These are phyloP conservation scores for Ptychoptera albimana DNA, from an alignment of 2,888 invertebrate genomes.

Conservation along the genomic window DNA sequence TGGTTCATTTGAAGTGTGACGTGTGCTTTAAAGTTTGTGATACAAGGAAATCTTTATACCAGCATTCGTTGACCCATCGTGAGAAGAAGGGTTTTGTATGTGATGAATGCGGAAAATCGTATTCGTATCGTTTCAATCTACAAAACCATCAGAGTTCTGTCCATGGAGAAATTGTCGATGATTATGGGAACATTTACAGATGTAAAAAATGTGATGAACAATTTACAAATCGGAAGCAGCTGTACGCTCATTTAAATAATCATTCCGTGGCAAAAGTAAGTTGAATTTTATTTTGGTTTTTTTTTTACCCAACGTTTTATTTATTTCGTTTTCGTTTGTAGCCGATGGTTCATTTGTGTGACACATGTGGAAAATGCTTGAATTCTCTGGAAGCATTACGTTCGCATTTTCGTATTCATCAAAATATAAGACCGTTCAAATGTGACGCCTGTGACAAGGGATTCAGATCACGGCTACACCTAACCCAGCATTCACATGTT, in stretches of 20 bases:
- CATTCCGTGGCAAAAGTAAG: not conserved
- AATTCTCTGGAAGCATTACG: constrained; percentile 1
- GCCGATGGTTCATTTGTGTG: constrained; percentile 4
- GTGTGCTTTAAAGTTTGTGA: constrained; percentile 5
- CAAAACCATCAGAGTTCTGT: constrained; percentile 6
- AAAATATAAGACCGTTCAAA: constrained; percentile 5
- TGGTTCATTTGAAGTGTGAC: constrained; percentile 4
- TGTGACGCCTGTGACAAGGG: constrained; percentile 3
- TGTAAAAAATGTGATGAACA: constrained; percentile 7
- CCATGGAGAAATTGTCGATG: constrained; percentile 7
- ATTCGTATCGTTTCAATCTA: constrained; percentile 6
- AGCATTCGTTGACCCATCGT: constrained; percentile 5
- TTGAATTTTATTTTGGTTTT: not conserved
- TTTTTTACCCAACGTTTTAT: not conserved
- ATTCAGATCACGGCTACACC: constrained; percentile 4
- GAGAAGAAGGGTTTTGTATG: constrained; percentile 3
- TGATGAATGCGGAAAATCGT: constrained; percentile 8
- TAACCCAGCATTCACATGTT: constrained; percentile 7
- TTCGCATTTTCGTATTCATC: constrained; percentile 6
- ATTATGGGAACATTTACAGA: constrained; percentile 5
- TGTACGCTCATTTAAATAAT: constrained; percentile 4
- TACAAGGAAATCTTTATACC: constrained; percentile 5
- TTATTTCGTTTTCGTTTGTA: not conserved
- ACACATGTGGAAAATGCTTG: constrained; percentile 8
- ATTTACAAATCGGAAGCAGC: constrained; percentile 6